Base-by-base conservation (phyloP, 2,797 vertebrate species). In the Danionella dracula region DNA sequence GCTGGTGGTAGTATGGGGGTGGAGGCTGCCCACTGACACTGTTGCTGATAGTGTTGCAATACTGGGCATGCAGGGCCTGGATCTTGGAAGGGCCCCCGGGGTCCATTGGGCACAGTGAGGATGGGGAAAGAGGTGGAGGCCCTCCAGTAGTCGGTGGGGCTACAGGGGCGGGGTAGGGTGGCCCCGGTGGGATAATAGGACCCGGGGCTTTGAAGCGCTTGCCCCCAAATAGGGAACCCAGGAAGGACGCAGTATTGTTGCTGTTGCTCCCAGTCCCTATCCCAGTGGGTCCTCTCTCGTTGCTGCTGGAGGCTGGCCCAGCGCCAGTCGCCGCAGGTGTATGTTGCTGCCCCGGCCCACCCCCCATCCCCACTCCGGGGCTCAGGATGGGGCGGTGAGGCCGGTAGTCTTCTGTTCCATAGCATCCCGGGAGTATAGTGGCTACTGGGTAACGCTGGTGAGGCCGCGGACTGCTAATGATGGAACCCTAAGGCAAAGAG, bases 181-280 rank as follows among this genome's bases (percentile, higher is more conserved):
- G 81, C 75, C 85, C 83, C 8, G 84, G 82, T 70, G 82, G 85
- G 76, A 85, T 88, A 23, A 78, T 65, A 48, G 91, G 90, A 80
- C 89, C 89, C 29, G 91, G 90, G 64, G 87, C 84, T 83, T 90
- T 85, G 60, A 86, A 80, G 51, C 81, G 78, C 78, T 91, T 92
- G 78, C 91, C 92, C 84, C 93, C 92, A 68, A 94, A 94, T 71
- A 95, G 91, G 68, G 91, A 93, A 78, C 93, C 93, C 85, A 93
- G 87, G 73, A 92, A 92, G 53, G 88, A 90, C 56, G 72, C 81
- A 19, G 73, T 73, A 50, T 82, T 82, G 82, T 72, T 57, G 55
- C 27, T 69, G 64, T 81, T 86, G 72, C 34, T 74, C 51, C 75
- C 76, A 45, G 82, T 83, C 79, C 42, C 85, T 75, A 81, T 87